Base-by-base conservation (phyloP, 2,888 invertebrate genomes). In the Scaeva pyrastri region DNA sequence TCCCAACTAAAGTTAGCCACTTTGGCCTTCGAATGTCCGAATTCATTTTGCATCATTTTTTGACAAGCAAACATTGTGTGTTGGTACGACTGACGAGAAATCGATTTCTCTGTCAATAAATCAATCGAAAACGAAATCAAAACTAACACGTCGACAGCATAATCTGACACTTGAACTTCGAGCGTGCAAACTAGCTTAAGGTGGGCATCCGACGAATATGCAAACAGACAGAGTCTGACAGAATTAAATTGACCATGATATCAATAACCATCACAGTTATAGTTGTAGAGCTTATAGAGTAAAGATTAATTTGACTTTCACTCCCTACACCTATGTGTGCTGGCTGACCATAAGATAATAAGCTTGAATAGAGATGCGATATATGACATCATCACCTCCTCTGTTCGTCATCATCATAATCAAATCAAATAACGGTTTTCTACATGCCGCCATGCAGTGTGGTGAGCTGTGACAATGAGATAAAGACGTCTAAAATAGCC, bases 111-210 rank as follows among this genome's bases (percentile, higher is more conserved):
- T 23, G 23, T 60, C 41, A 52, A 43, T 43, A 52, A 31, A 41
- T 70, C 62, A 41, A 74, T 83, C 68, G 11, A 48, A 36, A 50
- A 71, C 48, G 48, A n/a, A n/a, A n/a, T n/a, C 48, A 48, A 62
- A 68, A n/a, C n/a, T n/a, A n/a, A n/a, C n/a, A n/a, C n/a, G n/a
- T n/a, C n/a, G n/a, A n/a, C n/a, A n/a, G n/a, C 41, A 73, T 52
- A 39, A 55, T 71, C 16, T 50, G 43, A 43, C 73, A 78, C 68
- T 83, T 70, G 55, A 73, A 83, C 73, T 83, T 72, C 55, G 73
- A 62, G 56, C 48, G 36, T 60, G 77, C 41, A 1, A 56, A 58
- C 12, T 41, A 52, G 8, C 52, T 21, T 52, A 12, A 7, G 23
- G 1, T 26, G 5, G 0, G 21, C 11, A 19, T 11, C 1, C 16